These are phyloP conservation scores for Loris lydekkerianus DNA, from an alignment of 2,797 vertebrate species.

Conservation along the genomic window DNA sequence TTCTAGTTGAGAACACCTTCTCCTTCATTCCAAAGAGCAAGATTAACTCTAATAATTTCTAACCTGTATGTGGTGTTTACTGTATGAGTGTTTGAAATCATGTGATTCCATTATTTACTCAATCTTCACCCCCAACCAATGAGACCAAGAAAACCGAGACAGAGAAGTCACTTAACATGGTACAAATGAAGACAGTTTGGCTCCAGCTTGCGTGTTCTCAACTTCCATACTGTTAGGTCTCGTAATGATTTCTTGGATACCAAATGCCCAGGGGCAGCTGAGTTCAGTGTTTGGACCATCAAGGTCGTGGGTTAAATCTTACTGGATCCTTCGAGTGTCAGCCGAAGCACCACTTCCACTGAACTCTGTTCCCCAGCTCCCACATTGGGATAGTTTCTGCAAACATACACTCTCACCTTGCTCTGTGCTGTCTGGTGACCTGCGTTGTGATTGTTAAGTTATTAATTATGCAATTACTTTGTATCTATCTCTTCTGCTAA, in stretches of 20 bases:
- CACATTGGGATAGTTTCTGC: neutral
- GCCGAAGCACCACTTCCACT: neutral
- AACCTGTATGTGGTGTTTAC: neutral
- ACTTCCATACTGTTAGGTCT: neutral
- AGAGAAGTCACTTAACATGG: neutral
- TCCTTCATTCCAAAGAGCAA: neutral
- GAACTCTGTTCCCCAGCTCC: neutral
- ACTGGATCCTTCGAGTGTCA: neutral
- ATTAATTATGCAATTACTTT: neutral
- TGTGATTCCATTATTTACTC: neutral
- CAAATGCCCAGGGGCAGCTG: neutral
- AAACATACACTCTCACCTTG: neutral
- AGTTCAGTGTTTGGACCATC: neutral
- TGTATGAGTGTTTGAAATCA: neutral
- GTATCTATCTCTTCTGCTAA: neutral
- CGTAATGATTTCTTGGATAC: neutral
- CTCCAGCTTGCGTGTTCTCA: neutral
- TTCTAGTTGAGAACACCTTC: neutral
- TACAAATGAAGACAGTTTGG: neutral
- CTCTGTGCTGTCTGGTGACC: neutral
- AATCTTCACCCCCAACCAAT: neutral
- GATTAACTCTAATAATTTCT: neutral
- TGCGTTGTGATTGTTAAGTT: neutral
- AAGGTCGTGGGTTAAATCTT: neutral
- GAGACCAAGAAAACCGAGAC: neutral